Evolutionary conservation across 2,888 invertebrate species (phyloP).

Genomic region (Corbicula japonica): DNA sequence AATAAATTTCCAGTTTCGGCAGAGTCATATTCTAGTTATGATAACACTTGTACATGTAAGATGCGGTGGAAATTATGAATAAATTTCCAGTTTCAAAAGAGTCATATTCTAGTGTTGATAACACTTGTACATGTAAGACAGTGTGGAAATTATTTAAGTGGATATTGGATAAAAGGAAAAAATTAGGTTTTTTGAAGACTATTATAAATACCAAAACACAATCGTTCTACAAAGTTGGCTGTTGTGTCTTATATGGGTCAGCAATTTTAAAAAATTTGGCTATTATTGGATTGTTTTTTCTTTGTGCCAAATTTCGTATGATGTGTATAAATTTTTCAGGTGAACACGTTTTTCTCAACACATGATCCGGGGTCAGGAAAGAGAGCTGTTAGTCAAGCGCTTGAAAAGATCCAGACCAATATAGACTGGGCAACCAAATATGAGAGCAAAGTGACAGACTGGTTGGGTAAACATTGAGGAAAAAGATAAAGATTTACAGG

Average conservation of each 20-base stretch:
- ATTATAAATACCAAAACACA: too few species aligned
- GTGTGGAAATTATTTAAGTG: too few species aligned
- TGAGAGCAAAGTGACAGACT: slow-evolving; percentile 78
- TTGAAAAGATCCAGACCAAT: slow-evolving; percentile 85
- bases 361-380: slow-evolving; percentile 79
- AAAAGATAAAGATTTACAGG: not conserved
- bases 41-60: too few species aligned
- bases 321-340: slow-evolving; percentile 56
- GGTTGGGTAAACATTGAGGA: slow-evolving; percentile 73
- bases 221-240: too few species aligned
- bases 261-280: not conserved
- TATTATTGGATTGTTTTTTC: not conserved
- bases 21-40: too few species aligned
- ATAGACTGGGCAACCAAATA: slow-evolving; percentile 83
- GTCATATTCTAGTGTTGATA: too few species aligned
- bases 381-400: slow-evolving; percentile 81
- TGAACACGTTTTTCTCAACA: slow-evolving; percentile 78
- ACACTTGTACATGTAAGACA: too few species aligned
- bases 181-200: too few species aligned
- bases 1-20: too few species aligned
- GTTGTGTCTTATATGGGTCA: not conserved
- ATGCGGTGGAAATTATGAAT: too few species aligned
- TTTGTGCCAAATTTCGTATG: not conserved
- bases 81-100: too few species aligned
- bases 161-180: too few species aligned